These are phyloP conservation scores for Cervus canadensis DNA, from an alignment of 2,113 vertebrate genomes.

Conservation along the genomic window DNA sequence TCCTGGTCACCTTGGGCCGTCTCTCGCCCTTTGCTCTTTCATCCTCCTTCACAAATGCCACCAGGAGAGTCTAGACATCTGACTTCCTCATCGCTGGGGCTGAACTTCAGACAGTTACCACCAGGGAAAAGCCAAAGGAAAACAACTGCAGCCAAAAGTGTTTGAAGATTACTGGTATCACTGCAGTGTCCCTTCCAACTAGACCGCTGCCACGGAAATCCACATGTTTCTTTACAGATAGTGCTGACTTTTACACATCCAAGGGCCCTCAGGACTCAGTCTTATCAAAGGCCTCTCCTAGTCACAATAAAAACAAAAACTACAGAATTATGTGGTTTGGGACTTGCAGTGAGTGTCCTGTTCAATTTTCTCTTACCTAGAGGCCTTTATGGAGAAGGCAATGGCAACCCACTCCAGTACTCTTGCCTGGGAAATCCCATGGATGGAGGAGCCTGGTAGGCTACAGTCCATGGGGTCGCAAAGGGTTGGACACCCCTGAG, in stretches of 20 bases:
- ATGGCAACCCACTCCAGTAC: no score
- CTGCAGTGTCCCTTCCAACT: neutral
- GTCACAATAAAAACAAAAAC: neutral
- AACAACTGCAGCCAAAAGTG: neutral
- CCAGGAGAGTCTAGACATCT: neutral
- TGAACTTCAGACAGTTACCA: neutral
- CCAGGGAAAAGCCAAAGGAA: neutral
- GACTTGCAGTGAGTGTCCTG: neutral
- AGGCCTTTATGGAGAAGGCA: neutral
- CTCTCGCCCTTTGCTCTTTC: neutral
- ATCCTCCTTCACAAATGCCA: neutral
- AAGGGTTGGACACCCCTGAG: no score
- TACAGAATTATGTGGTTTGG: neutral
- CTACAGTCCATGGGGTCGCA: no score
- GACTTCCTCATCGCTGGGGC: neutral
- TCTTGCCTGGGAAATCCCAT: no score
- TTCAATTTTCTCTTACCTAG: neutral
- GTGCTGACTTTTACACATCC: neutral
- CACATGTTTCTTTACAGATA: neutral
- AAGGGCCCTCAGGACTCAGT: neutral
- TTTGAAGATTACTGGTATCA: neutral
- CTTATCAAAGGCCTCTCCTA: neutral
- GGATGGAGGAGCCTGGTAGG: no score
- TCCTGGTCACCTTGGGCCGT: neutral
- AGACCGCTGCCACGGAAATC: neutral